These are phyloP conservation scores for Zeus faber DNA, from an alignment of 2,113 vertebrate species.

Conservation along the genomic window DNA sequence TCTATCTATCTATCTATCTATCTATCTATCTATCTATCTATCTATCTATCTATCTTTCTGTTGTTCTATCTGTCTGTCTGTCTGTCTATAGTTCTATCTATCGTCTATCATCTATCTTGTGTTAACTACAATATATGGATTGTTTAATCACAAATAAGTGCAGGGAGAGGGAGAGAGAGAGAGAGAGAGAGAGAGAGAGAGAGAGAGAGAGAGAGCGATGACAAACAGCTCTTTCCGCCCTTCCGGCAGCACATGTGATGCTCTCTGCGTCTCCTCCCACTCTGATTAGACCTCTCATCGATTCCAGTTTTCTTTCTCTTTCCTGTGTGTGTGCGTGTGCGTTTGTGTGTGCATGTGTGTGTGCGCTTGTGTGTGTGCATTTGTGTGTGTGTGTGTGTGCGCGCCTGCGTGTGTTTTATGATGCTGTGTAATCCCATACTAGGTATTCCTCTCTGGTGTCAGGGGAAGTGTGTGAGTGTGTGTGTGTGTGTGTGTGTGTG, in stretches of 20 bases:
- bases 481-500: not conserved
- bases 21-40: no score
- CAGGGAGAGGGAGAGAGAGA: constrained; percentile 40
- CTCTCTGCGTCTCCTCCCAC: constrained; percentile 78
- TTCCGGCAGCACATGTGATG: constrained; percentile 76
- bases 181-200: constrained; percentile 55
- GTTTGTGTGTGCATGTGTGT: constrained; percentile 2
- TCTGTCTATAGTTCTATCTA: no score
- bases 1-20: no score
- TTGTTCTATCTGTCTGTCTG: no score
- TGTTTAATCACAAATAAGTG: no score
- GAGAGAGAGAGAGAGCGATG: constrained; percentile 70
- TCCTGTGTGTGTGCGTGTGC: constrained; percentile 33
- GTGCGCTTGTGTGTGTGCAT: constrained; percentile 1
- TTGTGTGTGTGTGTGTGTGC: not conserved
- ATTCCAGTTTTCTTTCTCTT: constrained; percentile 83
- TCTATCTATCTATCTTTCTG: no score
- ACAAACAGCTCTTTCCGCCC: constrained; percentile 86
- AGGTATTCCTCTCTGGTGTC: no score
- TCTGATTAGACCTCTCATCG: constrained; percentile 87
- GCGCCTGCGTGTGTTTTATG: no score
- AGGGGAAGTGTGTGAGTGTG: not conserved
- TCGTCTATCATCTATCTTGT: no score
- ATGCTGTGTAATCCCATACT: no score
- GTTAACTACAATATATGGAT: no score